Percentiles rank a stretch among this genome's conserved stretches.
Conservation (phyloP, 2,888 invertebrate genomes). For the Mythimna loreyi region DNA sequence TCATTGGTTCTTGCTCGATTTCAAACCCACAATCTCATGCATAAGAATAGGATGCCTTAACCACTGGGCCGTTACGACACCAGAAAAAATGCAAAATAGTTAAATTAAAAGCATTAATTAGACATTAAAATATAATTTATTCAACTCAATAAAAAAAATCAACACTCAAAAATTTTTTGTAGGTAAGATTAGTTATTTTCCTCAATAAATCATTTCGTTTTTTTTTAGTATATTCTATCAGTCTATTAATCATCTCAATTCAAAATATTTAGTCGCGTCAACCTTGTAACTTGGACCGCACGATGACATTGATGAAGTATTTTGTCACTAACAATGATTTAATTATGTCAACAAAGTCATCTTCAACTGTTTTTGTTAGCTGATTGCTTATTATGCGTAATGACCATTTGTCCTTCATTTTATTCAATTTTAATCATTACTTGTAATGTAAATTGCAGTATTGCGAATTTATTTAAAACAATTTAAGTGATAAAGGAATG, state of each 20-base stretch:
- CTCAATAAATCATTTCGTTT: neutral
- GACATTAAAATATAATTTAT: too few relatives aligned
- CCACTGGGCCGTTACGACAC: too few relatives aligned
- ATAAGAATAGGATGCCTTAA: too few relatives aligned
- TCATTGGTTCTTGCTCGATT: too few relatives aligned
- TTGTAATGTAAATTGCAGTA: constrained; percentile 20
- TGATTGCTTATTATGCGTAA: constrained; percentile 62
- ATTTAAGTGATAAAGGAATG: neutral
- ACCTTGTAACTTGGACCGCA: constrained; percentile 47
- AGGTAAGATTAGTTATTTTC: neutral
- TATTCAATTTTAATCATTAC: constrained; percentile 41
- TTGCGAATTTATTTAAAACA: constrained; percentile 20
- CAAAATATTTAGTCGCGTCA: constrained; percentile 8
- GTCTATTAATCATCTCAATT: constrained; percentile 7
- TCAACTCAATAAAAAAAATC: neutral
- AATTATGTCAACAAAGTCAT: constrained; percentile 68
- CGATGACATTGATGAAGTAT: constrained; percentile 61
- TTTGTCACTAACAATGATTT: constrained; percentile 71
- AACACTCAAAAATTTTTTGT: neutral
- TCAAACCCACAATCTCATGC: too few relatives aligned
- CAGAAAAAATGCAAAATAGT: too few relatives aligned
- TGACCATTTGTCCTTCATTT: constrained; percentile 46
- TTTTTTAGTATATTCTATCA: neutral
- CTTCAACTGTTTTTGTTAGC: constrained; percentile 55
- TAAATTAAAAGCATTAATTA: too few relatives aligned